phyloP scores from a whole-genome alignment of 1,140 invertebrate genomes.

The Hypothenemus hampei region DNA sequence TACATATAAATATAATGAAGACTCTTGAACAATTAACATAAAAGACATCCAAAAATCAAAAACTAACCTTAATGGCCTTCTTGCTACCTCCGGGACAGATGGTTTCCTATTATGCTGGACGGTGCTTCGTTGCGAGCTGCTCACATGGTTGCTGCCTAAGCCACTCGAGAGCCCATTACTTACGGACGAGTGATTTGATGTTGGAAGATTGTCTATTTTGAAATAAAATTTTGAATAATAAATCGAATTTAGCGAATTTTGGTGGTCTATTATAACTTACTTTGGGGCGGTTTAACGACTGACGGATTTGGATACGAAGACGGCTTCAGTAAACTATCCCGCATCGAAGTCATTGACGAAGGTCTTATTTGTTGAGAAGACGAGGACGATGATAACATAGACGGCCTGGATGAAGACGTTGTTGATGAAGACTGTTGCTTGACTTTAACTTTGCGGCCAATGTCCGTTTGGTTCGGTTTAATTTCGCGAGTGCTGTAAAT shows the following conservation, averaged over 20 bases:
- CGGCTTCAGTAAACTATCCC: conserved; percentile 35
- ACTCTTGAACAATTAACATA: too few species aligned
- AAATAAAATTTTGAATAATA: too few species aligned
- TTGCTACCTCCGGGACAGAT: conserved; percentile 58
- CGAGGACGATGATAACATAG: conserved; percentile 18
- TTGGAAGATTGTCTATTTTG: conserved; percentile 10
- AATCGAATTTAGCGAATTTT: not conserved
- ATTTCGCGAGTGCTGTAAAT: conserved; percentile 85
- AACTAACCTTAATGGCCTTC: conserved; percentile 63
- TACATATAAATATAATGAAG: too few species aligned
- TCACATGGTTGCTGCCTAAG: conserved; percentile 43
- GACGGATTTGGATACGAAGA: conserved; percentile 36
- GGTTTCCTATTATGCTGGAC: conserved; percentile 37
- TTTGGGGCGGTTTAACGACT: conserved; percentile 24
- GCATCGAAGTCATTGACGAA: conserved; percentile 38
- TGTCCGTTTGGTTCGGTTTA: conserved; percentile 81
- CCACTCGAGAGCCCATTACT: conserved; percentile 41
- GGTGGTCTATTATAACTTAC: not conserved
- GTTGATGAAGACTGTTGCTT: conserved; percentile 47
- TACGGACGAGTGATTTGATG: conserved; percentile 29
- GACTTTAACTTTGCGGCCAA: conserved; percentile 77
- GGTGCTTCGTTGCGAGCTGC: conserved; percentile 37
- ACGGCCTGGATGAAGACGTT: conserved; percentile 33
- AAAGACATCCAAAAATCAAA: not conserved
- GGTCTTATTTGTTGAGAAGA: conserved; percentile 38